Evolutionary conservation across 64 coral and sea anemone genomes (phyloP), one percentile per base, ranked within the genome.

Genomic region (Trachythela sp.): DNA sequence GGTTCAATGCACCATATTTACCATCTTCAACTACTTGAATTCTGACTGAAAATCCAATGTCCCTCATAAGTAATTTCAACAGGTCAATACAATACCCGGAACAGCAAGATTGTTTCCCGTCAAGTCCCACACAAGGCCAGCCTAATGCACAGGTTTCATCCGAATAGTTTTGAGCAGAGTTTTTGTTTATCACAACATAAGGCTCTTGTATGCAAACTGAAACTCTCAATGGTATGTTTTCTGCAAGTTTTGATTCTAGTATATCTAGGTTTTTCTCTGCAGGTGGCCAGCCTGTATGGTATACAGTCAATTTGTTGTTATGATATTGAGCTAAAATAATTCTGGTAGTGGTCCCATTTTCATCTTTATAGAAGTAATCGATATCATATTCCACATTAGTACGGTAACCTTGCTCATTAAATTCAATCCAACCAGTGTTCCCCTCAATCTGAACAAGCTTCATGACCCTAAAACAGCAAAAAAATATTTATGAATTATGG

Each of bases 11-110:
- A 38, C 75, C 75, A 36, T 37, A 80, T 39, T 80, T 80, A 29
- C 75, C 31, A 80, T 80, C 75, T 39, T 80, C 35, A 30, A 80
- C 75, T 34, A 80, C 20, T 2, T 80, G 75, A 80, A 80, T 35
- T 35, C 31, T 39, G 31, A 35, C 75, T 15, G 33, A 39, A 39
- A 80, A 80, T 17, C 75, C 75, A 38, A 80, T 80, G 75, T 80
- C 75, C 2, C 75, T 80, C 38, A 38, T 39, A 14, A 80, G 75
- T 80, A 38, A 17, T 80, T 35, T 37, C 38, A 80, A 36, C 33
- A 80, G 13, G 15, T 80, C 75, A 36, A 39, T 35, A 39, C 32
- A 35, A 15, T 37, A 38, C 8, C 75, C 75, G 2, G 34, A 29
- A 39, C 75, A 80, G 34, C 75, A 80, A n/a, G 56, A 64, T 6